A percentile compares a stretch with the other conserved stretches of the same genome.
phyloP scores from a whole-genome alignment of 2,888 invertebrate species.

The Choristoneura rosaceana region DNA sequence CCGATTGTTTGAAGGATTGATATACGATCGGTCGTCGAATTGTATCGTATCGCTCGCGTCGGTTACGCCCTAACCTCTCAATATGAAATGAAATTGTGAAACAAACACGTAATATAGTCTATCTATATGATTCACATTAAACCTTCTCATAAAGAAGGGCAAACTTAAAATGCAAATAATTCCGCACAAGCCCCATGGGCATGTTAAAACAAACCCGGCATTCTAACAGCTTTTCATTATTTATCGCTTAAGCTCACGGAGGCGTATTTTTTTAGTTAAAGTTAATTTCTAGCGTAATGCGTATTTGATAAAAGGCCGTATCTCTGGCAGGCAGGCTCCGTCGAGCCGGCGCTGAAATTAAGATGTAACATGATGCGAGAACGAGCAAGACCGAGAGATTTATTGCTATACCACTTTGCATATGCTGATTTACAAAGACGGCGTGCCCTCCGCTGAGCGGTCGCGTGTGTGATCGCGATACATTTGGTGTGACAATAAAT shows the following conservation, averaged over 20 bases:
- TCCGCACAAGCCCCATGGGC: conserved; percentile 76
- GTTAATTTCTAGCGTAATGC: conserved; percentile 84
- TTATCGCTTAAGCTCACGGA: conserved; percentile 78
- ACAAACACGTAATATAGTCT: conserved; percentile 2
- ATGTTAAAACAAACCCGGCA: conserved; percentile 80
- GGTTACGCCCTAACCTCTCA: conserved; percentile 12
- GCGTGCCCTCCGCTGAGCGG: conserved; percentile 62
- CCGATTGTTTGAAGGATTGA: conserved; percentile 41
- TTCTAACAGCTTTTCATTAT: conserved; percentile 81
- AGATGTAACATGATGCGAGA: conserved; percentile 87
- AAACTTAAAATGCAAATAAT: conserved; percentile 80
- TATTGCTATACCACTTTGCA: conserved; percentile 86
- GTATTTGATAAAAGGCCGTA: conserved; percentile 85
- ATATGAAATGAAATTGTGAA: conserved; percentile 1
- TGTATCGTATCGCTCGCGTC: conserved; percentile 2
- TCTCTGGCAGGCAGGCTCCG: conserved; percentile 82
- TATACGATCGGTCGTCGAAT: conserved; percentile 21
- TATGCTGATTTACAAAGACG: conserved; percentile 86
- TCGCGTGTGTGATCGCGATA: conserved; percentile 55
- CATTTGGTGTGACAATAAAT: conserved; percentile 52
- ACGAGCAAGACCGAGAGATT: conserved; percentile 86
- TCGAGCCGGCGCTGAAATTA: conserved; percentile 85
- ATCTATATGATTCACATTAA: conserved; percentile 21
- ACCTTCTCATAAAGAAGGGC: conserved; percentile 69
- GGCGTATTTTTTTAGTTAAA: conserved; percentile 72